phyloP scores from a whole-genome alignment of 2,113 vertebrate species.

The Cinclus mexicanus region DNA sequence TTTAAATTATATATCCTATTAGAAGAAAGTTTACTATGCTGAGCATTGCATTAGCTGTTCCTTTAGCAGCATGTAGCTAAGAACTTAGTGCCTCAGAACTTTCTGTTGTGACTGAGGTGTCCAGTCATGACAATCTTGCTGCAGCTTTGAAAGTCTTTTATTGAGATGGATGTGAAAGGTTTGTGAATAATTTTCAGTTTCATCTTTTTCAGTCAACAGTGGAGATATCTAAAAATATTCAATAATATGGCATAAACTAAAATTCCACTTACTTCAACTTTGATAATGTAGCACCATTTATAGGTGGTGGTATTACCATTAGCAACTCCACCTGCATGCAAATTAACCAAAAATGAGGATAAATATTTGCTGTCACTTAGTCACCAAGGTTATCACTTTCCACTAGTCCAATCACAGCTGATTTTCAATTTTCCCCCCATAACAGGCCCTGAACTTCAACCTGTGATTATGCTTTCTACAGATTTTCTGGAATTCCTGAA shows the following conservation, averaged over 20 bases:
- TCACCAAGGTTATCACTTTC: neutral
- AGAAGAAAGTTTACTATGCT: neutral
- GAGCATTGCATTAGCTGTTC: neutral
- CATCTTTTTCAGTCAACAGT: neutral
- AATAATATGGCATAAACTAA: neutral
- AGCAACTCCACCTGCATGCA: neutral
- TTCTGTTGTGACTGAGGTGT: neutral
- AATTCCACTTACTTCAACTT: neutral
- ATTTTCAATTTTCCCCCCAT: neutral
- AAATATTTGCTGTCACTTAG: neutral
- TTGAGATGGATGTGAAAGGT: neutral
- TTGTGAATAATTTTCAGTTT: neutral
- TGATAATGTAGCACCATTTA: neutral
- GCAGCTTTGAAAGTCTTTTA: neutral
- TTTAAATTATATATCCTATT: neutral
- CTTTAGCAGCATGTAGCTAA: neutral
- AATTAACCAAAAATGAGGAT: neutral
- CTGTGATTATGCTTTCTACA: neutral
- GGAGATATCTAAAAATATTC: neutral
- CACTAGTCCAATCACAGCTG: neutral
- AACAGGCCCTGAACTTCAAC: neutral
- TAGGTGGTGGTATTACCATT: neutral
- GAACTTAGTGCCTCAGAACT: neutral
- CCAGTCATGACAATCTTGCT: rapidly evolving
- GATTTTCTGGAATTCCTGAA: neutral